Base-by-base conservation (phyloP, 2,113 vertebrate species). In the Mugil cephalus region DNA sequence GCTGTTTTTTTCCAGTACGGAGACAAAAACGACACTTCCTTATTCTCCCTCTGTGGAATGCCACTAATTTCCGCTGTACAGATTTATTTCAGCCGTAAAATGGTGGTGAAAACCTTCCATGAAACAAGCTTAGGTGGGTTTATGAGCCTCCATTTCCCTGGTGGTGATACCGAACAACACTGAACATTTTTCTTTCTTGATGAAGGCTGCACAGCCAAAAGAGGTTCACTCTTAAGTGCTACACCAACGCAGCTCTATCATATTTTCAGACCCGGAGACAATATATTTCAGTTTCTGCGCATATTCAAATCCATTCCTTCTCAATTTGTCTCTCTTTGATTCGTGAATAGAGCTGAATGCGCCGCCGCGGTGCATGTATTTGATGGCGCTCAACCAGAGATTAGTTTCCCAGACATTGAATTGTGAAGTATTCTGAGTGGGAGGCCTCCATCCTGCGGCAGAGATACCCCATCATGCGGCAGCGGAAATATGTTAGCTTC, bases 281-380 rank as follows among this genome's bases (percentile, higher is more conserved):
- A 10, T 55, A 10, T 55, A 63, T 79, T 80, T 73, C 21, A 30
- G 8, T 67, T 63, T 60, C 39, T 43, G 42, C 42, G 51, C 38
- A 58, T 8, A 77, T 80, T 74, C 51, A 74, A 7, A 42, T 24
- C 42, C 68, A 65, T 68, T 80, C 65, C 17, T 3, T 67, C 62
- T 61, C 66, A 64, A 58, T 83, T 77, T 78, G 70, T 68, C 51
- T 76, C 42, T 68, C 60, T 71, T 56, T 66, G 72, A 51, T 63
- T 6, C 67, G 30, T 78, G 77, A 87, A 78, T 50, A 48, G 74
- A 69, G 50, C 50, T 56, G 68, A 79, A 64, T 51, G 60, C 40
- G 1, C 38, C 30, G 36, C 62, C 46, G 69, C n/a, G 4, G 39
- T 17, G 40, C 50, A 13, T 52, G 63, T 45, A 11, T 67, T 46